Evolutionary conservation across 1,140 invertebrate species (phyloP), one percentile per base, ranked within the genome.

Genomic region (Megalopta genalis): DNA sequence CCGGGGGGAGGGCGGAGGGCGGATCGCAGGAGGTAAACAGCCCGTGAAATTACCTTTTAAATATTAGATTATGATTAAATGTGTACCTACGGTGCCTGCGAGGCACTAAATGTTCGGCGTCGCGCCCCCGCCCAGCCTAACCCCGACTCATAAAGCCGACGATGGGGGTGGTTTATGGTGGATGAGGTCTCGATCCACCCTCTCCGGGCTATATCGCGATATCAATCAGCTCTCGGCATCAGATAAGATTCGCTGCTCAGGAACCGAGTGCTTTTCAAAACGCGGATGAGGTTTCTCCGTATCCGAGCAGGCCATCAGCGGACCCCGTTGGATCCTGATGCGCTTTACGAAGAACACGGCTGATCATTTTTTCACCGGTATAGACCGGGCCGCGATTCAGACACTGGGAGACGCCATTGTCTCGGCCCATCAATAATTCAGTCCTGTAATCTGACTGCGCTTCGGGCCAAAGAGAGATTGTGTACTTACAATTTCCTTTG

Each of bases 11-110:
- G 62, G 39, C 27, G 65, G 68, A 82, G 72, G 83, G 85, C 79
- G 86, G 82, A 87, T 84, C 72, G 88, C 81, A 86, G 84, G 90
- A 80, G 79, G 90, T 92, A 93, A 93, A 93, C 92, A 93, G 89
- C 87, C 91, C 92, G 91, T 93, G 92, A 93, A 93, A 93, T 93
- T 93, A 93, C 92, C 91, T 92, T 92, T 93, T 93, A 93, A 93
- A 93, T 93, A 93, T 93, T 93, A 92, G 91, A 93, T 93, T 93
- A 93, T 92, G 91, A 93, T 92, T 93, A 92, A 93, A 93, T 91
- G 91, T 92, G 91, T 91, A 90, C 88, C 84, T 87, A 87, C 42
- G 42, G 42, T 46, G 42, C 87, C 89, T 90, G 84, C 82, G 77
- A 90, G 89, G 88, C 88, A 88, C 88, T 91, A 93, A 92, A 91